Evolutionary conservation across 2,888 invertebrate species (phyloP).

Genomic region (Dolichomitus sp.): DNA sequence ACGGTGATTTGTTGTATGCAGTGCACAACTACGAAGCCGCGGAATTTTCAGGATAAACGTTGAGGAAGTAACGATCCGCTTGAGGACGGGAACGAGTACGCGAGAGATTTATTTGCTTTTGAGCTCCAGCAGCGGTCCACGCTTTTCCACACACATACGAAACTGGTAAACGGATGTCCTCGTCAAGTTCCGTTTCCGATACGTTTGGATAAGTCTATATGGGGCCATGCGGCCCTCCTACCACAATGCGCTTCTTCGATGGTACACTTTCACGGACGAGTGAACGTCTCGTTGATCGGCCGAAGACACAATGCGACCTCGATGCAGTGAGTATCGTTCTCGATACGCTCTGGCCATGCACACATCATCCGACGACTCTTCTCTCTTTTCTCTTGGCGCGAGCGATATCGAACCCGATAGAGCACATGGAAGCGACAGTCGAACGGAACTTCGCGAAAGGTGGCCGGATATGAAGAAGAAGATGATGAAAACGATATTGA

Average conservation of each 20-base stretch:
- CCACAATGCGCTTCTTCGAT: background rate
- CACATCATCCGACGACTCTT: background rate
- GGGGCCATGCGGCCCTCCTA: background rate
- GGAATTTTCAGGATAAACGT: constrained; percentile 27
- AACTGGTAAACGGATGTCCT: constrained; percentile 47
- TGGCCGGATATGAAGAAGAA: constrained; percentile 16
- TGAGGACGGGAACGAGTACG: constrained; percentile 20
- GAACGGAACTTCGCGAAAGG: background rate
- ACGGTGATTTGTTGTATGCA: background rate
- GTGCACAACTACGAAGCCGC: background rate
- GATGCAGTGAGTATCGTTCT: constrained; percentile 27
- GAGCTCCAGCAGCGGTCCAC: background rate
- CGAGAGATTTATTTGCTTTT: constrained; percentile 49
- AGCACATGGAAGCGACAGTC: background rate
- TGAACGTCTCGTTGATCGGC: constrained; percentile 24
- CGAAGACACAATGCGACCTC: constrained; percentile 42
- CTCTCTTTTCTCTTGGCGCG: constrained; percentile 19
- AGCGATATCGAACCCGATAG: constrained; percentile 48
- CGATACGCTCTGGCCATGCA: background rate
- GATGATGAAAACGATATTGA: background rate
- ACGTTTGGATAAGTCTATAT: constrained; percentile 21
- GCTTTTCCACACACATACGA: background rate
- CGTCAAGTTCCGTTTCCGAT: constrained; percentile 60
- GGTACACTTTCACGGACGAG: constrained; percentile 54
- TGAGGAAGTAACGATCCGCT: constrained; percentile 43